Conservation (phyloP, 1,140 invertebrate genomes). For the Acyrthosiphon pisum region DNA sequence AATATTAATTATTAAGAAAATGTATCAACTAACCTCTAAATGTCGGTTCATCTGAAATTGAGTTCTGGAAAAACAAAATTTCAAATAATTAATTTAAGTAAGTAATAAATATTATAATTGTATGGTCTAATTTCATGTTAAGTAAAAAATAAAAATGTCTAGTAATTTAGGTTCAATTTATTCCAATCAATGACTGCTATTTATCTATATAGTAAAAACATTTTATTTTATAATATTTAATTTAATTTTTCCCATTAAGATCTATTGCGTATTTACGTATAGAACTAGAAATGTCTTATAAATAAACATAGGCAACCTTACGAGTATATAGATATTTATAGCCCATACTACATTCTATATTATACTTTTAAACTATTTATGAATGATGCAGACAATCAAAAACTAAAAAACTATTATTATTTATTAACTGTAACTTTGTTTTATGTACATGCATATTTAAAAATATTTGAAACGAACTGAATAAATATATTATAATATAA, state of each 20-base stretch:
- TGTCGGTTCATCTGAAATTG: conserved; percentile 25
- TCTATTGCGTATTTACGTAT: background rate
- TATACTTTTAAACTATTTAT: background rate
- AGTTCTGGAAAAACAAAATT: conserved; percentile 51
- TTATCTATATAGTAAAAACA: background rate
- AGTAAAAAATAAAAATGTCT: background rate
- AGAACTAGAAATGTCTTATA: background rate
- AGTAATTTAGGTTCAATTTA: background rate
- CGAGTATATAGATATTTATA: no score
- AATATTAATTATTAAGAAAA: no score
- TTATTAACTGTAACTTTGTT: background rate
- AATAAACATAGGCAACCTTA: background rate
- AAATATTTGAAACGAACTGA: background rate
- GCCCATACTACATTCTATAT: background rate
- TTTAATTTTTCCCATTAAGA: background rate
- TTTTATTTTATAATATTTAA: background rate
- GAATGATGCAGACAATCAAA: background rate
- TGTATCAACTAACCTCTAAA: conserved; percentile 40
- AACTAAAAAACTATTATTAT: background rate
- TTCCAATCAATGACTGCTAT: background rate
- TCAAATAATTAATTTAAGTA: background rate
- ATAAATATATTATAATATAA: background rate
- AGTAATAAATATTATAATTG: background rate
- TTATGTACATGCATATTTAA: background rate
- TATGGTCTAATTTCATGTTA: background rate